Conservation (phyloP, 2,113 vertebrate species). For the Apteryx owenii region DNA sequence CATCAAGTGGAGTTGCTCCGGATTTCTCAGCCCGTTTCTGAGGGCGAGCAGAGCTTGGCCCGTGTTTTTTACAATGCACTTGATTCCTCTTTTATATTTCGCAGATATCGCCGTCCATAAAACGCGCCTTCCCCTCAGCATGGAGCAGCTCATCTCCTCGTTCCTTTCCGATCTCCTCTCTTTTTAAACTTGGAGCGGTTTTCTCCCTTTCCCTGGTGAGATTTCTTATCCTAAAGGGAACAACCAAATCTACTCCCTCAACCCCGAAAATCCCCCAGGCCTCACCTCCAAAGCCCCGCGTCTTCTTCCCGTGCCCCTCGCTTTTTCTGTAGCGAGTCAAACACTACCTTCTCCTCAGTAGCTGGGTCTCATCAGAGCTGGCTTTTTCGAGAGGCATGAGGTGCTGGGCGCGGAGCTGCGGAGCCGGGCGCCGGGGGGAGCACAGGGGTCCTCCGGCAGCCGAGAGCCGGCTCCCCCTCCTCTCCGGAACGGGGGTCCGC, state of each 20-base stretch:
- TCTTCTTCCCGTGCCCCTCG: background rate
- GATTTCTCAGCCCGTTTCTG: background rate
- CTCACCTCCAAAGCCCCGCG: background rate
- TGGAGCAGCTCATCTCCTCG: background rate
- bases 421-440: background rate
- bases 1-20: background rate
- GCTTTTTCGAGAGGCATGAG: background rate
- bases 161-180: background rate
- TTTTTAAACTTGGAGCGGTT: background rate
- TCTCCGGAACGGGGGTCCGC: background rate
- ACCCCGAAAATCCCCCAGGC: too few species aligned
- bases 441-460: too few species aligned
- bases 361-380: background rate
- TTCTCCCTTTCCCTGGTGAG: background rate
- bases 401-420: background rate
- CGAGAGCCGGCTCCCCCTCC: background rate
- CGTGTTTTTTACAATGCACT: background rate
- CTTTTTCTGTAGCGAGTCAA: background rate
- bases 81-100: background rate
- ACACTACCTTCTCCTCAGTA: conserved; percentile 42
- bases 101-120: background rate
- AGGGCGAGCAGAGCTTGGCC: background rate
- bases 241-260: background rate
- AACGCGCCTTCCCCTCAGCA: background rate
- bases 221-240: background rate